Conservation (phyloP, 1,140 invertebrate genomes). For the Mizuhopecten yessoensis region DNA sequence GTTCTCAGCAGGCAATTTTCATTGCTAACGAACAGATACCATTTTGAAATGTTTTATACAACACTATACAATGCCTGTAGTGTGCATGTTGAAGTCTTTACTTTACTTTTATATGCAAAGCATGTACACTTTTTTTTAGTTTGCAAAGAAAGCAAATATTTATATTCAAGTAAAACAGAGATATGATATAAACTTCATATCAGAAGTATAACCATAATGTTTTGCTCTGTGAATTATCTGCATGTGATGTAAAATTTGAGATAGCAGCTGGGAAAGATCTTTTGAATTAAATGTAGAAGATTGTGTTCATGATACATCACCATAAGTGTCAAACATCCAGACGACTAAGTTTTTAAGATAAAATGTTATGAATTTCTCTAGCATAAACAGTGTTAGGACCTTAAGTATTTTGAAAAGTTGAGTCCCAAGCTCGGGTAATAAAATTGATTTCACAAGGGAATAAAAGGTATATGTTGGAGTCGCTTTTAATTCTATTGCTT, state of each 20-base stretch:
- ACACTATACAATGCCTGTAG: not conserved
- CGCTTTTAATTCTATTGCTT: too few relatives aligned
- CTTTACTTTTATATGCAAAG: not conserved
- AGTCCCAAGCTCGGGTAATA: too few relatives aligned
- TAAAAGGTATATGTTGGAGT: too few relatives aligned
- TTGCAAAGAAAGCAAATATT: not conserved
- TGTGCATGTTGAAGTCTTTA: not conserved
- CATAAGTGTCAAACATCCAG: conserved; percentile 6
- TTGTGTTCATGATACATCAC: conserved; percentile 19
- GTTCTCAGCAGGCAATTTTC: not conserved
- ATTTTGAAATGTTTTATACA: not conserved
- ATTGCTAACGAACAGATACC: not conserved
- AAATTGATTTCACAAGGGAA: too few relatives aligned
- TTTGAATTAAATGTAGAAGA: not conserved
- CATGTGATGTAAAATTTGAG: not conserved
- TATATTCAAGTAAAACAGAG: not conserved
- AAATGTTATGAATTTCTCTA: not conserved
- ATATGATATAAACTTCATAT: not conserved
- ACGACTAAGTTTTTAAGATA: not conserved
- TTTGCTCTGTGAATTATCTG: not conserved
- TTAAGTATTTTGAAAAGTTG: too few relatives aligned
- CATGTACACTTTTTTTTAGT: not conserved
- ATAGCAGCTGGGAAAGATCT: not conserved
- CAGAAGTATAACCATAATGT: not conserved
- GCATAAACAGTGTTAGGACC: not conserved